Evolutionary conservation across 2,888 invertebrate genomes (phyloP).

Genomic region (Thereva unica): DNA sequence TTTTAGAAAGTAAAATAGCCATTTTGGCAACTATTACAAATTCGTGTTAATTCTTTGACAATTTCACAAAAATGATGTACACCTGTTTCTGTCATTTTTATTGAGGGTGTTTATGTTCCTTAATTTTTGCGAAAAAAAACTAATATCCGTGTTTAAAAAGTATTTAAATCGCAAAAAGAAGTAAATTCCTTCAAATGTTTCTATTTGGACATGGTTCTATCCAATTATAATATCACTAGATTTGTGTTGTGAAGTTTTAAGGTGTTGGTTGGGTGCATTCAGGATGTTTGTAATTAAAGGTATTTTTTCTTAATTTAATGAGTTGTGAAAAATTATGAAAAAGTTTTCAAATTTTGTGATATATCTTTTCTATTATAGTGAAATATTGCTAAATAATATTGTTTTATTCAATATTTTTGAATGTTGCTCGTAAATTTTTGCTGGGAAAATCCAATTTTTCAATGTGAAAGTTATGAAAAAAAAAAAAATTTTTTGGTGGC

Average conservation of each 20-base stretch:
- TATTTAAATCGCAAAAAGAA: slow-evolving; percentile 7
- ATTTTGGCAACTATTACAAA: slow-evolving; percentile 33
- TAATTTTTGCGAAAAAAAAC: slow-evolving; percentile 25
- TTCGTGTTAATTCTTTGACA: slow-evolving; percentile 16
- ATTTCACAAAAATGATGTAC: slow-evolving; percentile 45
- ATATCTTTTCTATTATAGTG: no score
- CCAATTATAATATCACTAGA: slow-evolving; percentile 12
- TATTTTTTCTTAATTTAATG: slow-evolving; percentile 31
- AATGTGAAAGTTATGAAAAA: no score
- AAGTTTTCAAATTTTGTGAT: no score
- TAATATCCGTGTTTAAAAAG: slow-evolving; percentile 3
- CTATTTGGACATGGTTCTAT: neutral
- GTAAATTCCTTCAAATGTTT: slow-evolving; percentile 3
- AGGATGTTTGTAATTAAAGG: slow-evolving; percentile 47
- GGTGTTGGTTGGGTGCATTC: slow-evolving; percentile 39
- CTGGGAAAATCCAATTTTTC: no score
- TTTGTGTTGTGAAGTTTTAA: slow-evolving; percentile 24
- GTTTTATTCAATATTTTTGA: no score
- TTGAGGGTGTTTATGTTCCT: slow-evolving; percentile 48
- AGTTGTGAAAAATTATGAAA: no score
- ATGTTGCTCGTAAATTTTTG: no score
- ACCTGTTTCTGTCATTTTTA: slow-evolving; percentile 49
- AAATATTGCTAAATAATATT: no score
- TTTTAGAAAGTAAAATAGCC: slow-evolving; percentile 17
- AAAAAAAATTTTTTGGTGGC: no score